Base-by-base conservation (phyloP, 35 echinoderm and acorn worm species). In the Lytechinus pictus region DNA sequence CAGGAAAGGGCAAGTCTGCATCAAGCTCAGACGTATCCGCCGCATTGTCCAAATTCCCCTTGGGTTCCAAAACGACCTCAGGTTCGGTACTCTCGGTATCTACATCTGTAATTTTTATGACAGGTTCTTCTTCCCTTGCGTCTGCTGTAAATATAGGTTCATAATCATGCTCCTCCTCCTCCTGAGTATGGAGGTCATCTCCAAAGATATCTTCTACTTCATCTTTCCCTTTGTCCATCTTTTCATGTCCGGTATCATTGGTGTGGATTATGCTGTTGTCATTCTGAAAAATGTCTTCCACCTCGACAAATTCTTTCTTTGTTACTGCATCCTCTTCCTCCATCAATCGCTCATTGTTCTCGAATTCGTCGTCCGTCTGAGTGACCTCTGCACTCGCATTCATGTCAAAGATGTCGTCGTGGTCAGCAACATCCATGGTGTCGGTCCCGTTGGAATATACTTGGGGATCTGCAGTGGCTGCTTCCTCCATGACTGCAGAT, bases 1-100 rank as follows among this genome's bases (percentile, higher is more conserved):
- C 92, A 54, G 92, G 92, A 93, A 93, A 93, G 28, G 92, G 92
- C n/a, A 93, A 93, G 54, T 93, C 91, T 54, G 13, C 54, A 28
- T 54, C 92, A 16, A 44, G 28, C 28, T 90, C 10, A 13, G 28
- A 44, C 29, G 54, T 57, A 27, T 57, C 54, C 27, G 54, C 92
- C 52, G 16, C 52, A 57, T 27, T 57, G 52, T 93, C 92, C 4
- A 33, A 6, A 55, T 57, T 57, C 52, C 13, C 55, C 29, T 93
- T 24, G 9, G 27, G 52, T 44, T 55, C 54, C 92, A 57, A 33
- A 55, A 7, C 21, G n/a, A 55, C 27, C 55, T 93, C 92, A 28
- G 92, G 53, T 10, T 93, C 11, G 5, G 13, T 24, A 1, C 21
- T 54, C 92, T 53, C n/a, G 5, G 92, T 55, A 44, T 93, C 92